These are phyloP conservation scores for Antitype chi DNA, from an alignment of 2,888 invertebrate species.

Conservation along the genomic window DNA sequence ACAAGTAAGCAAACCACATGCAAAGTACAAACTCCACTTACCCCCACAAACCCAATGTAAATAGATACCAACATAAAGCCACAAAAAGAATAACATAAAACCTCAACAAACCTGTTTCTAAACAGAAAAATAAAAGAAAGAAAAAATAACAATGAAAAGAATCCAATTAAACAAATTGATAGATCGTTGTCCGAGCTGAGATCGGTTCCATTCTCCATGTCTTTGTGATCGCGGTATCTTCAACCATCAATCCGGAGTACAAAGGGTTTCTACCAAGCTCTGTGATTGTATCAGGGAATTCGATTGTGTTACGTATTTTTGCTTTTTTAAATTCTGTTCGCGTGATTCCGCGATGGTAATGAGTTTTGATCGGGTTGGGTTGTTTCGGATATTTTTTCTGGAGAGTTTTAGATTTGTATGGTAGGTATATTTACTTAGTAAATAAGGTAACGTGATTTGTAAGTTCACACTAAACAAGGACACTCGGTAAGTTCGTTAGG, in stretches of 20 bases:
- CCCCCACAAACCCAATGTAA: conserved; percentile 5
- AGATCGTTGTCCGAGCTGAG: conserved; percentile 78
- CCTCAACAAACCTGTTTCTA: conserved; percentile 81
- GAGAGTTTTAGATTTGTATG: not conserved
- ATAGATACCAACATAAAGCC: conserved; percentile 22
- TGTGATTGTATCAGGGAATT: conserved; percentile 75
- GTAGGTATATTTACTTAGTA: not conserved
- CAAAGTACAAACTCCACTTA: not conserved
- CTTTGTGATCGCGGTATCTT: conserved; percentile 86
- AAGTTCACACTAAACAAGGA: not conserved
- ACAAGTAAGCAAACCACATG: too few species aligned
- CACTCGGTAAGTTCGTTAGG: not conserved
- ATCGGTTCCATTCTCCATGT: conserved; percentile 68
- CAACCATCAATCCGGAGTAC: conserved; percentile 77
- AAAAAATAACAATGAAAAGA: conserved; percentile 84
- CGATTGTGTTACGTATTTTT: conserved; percentile 61
- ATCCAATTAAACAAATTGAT: conserved; percentile 89
- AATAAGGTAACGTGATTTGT: not conserved
- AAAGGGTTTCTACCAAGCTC: conserved; percentile 78
- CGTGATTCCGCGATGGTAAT: conserved; percentile 55
- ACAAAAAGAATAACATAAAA: conserved; percentile 78
- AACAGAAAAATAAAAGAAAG: conserved; percentile 75
- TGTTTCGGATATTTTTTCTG: not conserved
- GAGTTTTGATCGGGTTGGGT: conserved; percentile 50
- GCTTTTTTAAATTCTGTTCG: conserved; percentile 52